phyloP scores from a whole-genome alignment of 2,797 vertebrate genomes.

The Danio tinwini region DNA sequence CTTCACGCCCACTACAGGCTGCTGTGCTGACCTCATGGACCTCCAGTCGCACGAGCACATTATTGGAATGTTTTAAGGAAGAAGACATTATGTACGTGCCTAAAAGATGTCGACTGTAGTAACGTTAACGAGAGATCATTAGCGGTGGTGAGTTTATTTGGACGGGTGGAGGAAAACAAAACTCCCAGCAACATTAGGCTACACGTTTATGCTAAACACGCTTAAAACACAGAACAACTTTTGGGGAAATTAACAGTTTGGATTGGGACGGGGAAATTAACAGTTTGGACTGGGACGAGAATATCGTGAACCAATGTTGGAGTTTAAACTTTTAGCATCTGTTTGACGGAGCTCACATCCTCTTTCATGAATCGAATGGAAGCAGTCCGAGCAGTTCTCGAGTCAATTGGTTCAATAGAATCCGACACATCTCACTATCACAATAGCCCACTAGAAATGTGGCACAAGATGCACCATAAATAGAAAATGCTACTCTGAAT shows the following conservation, averaged over 20 bases:
- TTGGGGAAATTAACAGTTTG: not conserved
- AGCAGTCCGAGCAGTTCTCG: not conserved
- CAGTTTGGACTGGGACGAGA: not conserved
- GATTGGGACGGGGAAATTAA: not conserved
- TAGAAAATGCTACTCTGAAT: not conserved
- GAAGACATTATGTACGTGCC: conserved; percentile 39
- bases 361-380: not conserved
- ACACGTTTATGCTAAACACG: not conserved
- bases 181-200: not conserved
- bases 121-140: not conserved
- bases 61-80: not conserved
- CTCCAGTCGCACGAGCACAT: not conserved
- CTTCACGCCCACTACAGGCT: conserved; percentile 62
- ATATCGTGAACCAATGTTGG: too few species aligned
- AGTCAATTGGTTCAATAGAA: not conserved
- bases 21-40: conserved; percentile 59
- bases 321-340: too few species aligned
- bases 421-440: not conserved
- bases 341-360: not conserved
- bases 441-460: too few species aligned
- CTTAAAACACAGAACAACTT: not conserved
- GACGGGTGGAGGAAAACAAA: not conserved
- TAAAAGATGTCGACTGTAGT: not conserved
- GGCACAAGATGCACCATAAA: not conserved
- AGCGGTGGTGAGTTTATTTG: not conserved